These are phyloP conservation scores for Brachyopa scutellaris DNA, from an alignment of 2,888 invertebrate species.

Conservation along the genomic window DNA sequence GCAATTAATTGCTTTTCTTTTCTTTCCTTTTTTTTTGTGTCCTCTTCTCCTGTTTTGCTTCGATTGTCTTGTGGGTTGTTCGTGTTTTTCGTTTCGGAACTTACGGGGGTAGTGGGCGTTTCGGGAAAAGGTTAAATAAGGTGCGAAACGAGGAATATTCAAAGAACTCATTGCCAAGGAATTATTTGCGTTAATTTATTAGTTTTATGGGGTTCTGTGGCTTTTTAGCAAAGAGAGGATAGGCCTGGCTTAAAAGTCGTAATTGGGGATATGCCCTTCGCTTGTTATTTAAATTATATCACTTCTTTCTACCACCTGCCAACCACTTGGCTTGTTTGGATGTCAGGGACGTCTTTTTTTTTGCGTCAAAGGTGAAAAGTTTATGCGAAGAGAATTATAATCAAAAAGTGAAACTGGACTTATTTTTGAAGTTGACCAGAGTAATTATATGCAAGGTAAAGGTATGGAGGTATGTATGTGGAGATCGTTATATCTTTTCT, in stretches of 20 bases:
- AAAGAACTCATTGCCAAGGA: constrained; percentile 35
- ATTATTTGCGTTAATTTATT: constrained; percentile 55
- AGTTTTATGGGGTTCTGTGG: constrained; percentile 32
- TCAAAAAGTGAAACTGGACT: too few relatives aligned
- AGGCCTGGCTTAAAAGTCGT: constrained; percentile 33
- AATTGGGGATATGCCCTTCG: constrained; percentile 30
- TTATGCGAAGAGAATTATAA: too few relatives aligned
- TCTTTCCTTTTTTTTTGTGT: constrained; percentile 16
- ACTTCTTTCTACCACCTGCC: too few relatives aligned
- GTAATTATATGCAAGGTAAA: too few relatives aligned
- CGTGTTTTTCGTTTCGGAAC: neutral
- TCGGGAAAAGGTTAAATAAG: neutral
- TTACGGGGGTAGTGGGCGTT: neutral
- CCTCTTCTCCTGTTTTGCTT: too few relatives aligned
- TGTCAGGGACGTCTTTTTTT: too few relatives aligned
- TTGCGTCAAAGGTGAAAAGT: too few relatives aligned
- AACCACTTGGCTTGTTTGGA: too few relatives aligned
- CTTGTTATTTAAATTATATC: constrained; percentile 29
- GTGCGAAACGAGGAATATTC: constrained; percentile 34
- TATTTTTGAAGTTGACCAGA: too few relatives aligned
- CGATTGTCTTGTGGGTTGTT: neutral
- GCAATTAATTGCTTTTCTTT: constrained; percentile 67
- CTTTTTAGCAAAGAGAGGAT: neutral
- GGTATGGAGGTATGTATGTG: too few relatives aligned
- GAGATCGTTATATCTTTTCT: too few relatives aligned